These are phyloP conservation scores for Agonopterix arenella DNA, from an alignment of 2,888 invertebrate species.

Conservation along the genomic window DNA sequence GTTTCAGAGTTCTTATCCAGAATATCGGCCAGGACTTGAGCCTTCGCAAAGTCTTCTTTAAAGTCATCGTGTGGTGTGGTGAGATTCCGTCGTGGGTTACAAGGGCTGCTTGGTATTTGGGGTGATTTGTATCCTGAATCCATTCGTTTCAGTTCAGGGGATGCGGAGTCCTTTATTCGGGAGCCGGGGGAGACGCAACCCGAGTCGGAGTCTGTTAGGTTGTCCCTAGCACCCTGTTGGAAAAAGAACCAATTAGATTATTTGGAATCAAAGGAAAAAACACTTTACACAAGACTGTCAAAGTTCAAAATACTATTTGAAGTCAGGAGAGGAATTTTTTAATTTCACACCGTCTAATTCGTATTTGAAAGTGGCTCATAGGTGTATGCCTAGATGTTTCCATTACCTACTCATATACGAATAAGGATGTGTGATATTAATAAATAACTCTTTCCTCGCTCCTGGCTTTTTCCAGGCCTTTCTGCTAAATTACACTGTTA, in stretches of 20 bases:
- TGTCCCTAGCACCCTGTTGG: constrained; percentile 68
- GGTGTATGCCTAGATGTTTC: no score
- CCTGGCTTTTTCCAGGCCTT: no score
- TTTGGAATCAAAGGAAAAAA: no score
- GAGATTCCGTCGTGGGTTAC: constrained; percentile 52
- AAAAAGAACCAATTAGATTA: constrained; percentile 3
- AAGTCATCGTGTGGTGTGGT: constrained; percentile 62
- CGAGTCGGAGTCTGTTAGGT: constrained; percentile 71
- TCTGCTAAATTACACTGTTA: no score
- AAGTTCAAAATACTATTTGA: no score
- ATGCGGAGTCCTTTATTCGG: constrained; percentile 71
- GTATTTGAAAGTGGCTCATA: no score
- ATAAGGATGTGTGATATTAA: no score
- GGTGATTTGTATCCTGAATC: constrained; percentile 75
- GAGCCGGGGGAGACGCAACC: constrained; percentile 74
- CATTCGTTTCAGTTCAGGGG: constrained; percentile 72
- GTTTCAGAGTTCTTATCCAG: constrained; percentile 62
- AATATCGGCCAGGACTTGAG: constrained; percentile 63
- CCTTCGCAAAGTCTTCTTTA: constrained; percentile 70
- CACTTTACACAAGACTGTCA: no score
- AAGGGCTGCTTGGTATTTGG: constrained; percentile 62
- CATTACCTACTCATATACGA: no score
- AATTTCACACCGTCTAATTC: no score
- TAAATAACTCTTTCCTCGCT: no score
- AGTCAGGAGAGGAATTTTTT: no score